Conservation (phyloP, 2,888 invertebrate genomes). For the Metellina segmentata region DNA sequence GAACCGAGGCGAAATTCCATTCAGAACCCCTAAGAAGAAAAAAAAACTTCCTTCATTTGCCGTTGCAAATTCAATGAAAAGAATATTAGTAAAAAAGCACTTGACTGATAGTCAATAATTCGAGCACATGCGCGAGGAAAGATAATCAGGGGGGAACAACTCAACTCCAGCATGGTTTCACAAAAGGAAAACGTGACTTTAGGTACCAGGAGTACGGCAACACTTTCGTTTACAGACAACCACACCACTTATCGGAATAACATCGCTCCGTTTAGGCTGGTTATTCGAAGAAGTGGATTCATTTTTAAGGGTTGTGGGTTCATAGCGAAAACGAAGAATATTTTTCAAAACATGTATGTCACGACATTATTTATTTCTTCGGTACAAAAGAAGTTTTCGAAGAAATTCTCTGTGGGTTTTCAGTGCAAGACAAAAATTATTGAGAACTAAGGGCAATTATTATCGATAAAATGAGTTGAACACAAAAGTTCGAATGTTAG, state of each 20-base stretch:
- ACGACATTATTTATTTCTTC: slow-evolving; percentile 12
- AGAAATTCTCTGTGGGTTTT: background rate
- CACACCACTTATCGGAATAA: slow-evolving; percentile 32
- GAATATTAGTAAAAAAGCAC: background rate
- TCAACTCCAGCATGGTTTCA: background rate
- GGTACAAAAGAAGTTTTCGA: background rate
- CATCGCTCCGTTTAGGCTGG: slow-evolving; percentile 16
- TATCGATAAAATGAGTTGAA: background rate
- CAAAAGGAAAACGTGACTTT: slow-evolving; percentile 27
- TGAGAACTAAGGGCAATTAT: background rate
- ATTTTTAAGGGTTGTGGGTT: slow-evolving; percentile 32
- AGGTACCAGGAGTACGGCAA: slow-evolving; percentile 54
- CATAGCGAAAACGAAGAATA: background rate
- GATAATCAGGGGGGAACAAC: slow-evolving; percentile 16
- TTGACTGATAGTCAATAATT: slow-evolving; percentile 19
- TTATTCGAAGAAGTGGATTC: slow-evolving; percentile 27
- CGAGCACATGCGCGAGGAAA: slow-evolving; percentile 9
- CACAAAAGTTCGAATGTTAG: background rate
- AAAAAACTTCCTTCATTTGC: slow-evolving; percentile 18
- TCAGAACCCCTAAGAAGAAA: background rate
- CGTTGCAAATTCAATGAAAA: background rate
- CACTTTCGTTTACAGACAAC: slow-evolving; percentile 22
- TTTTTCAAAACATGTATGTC: slow-evolving; percentile 37
- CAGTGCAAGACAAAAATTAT: background rate
- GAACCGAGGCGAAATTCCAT: slow-evolving; percentile 41